These are phyloP conservation scores for Lontra canadensis DNA, from an alignment of 2,113 vertebrate genomes.

Conservation along the genomic window DNA sequence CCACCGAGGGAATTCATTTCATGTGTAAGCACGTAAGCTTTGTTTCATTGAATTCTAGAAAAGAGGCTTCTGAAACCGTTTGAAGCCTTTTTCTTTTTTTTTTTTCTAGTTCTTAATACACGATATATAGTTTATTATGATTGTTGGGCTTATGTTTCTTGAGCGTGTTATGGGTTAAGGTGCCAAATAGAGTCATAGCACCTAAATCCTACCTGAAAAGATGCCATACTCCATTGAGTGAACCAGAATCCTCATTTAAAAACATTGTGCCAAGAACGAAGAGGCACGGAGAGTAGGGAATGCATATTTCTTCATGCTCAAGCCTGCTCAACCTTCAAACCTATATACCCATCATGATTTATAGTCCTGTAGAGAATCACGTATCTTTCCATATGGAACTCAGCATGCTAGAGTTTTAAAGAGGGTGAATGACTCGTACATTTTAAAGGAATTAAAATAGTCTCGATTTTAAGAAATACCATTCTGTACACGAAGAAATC, in stretches of 20 bases:
- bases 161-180: background rate
- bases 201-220: background rate
- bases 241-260: background rate
- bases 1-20: background rate
- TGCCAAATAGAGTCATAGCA: background rate
- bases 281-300: background rate
- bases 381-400: background rate
- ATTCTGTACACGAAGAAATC: background rate
- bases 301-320: background rate
- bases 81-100: background rate
- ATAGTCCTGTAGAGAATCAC: background rate
- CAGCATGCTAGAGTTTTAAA: background rate
- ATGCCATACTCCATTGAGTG: background rate
- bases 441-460: constrained; percentile 29
- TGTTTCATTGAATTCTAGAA: background rate
- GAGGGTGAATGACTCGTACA: background rate
- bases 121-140: background rate
- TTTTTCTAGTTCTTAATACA: background rate
- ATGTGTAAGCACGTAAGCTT: background rate
- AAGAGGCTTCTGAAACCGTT: background rate
- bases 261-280: background rate
- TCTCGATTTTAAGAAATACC: background rate
- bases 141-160: background rate
- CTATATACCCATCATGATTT: background rate
- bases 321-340: background rate